Evolutionary conservation across 2,113 vertebrate genomes (phyloP).

Genomic region (Mesocricetus auratus): DNA sequence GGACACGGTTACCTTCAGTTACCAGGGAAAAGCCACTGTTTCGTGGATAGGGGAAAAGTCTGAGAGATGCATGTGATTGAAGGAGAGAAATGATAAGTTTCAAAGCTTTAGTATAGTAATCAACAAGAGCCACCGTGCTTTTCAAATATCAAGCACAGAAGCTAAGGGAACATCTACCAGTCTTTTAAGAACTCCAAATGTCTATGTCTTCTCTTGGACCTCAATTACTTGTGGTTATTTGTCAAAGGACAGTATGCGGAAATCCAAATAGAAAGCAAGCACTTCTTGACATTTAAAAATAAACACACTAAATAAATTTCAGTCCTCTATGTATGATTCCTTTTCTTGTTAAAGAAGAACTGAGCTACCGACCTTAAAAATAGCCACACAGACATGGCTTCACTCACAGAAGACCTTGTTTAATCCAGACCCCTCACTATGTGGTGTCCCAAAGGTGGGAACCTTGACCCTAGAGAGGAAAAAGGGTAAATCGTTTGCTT

Average conservation of each 20-base stretch:
- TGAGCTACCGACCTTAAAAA: background rate
- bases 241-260: background rate
- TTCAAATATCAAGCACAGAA: constrained; percentile 23
- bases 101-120: background rate
- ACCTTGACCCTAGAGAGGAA: background rate
- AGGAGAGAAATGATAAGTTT: background rate
- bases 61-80: background rate
- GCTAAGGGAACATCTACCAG: background rate
- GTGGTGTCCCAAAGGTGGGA: background rate
- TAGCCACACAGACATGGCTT: background rate
- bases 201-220: background rate
- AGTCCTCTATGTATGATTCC: background rate
- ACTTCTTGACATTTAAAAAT: constrained; percentile 30
- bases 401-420: background rate
- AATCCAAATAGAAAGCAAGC: background rate
- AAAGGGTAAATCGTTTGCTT: background rate
- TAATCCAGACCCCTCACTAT: background rate
- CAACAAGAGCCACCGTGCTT: background rate
- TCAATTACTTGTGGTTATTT: constrained; percentile 33
- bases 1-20: background rate
- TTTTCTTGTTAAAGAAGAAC: background rate
- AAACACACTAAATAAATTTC: constrained; percentile 1
- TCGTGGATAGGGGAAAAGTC: background rate
- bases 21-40: background rate
- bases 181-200: constrained; percentile 41